These are phyloP conservation scores for Drosophila truncata DNA, from an alignment of 1,140 invertebrate species.

Conservation along the genomic window DNA sequence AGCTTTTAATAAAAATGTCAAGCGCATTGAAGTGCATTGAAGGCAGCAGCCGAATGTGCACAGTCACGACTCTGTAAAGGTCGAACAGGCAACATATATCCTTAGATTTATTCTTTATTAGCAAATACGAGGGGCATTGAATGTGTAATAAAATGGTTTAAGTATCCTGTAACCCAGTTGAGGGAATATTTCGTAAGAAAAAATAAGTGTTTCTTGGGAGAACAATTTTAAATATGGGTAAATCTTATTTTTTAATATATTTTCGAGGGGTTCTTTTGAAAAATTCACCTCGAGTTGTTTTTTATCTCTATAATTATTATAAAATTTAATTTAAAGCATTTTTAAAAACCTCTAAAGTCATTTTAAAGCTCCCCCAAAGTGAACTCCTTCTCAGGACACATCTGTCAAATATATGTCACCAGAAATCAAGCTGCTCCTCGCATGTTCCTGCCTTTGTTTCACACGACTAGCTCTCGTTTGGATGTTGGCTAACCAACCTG, in stretches of 20 bases:
- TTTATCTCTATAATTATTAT: background rate
- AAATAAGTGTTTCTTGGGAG: background rate
- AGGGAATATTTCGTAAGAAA: background rate
- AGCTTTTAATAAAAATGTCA: constrained; percentile 84
- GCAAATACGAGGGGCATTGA: constrained; percentile 8
- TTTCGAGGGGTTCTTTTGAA: too few relatives aligned
- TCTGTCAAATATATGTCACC: constrained; percentile 46
- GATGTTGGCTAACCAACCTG: constrained; percentile 24
- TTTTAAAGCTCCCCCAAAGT: background rate
- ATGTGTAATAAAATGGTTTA: background rate
- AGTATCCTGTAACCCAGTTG: too few relatives aligned
- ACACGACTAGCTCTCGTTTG: constrained; percentile 61
- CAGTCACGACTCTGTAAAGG: constrained; percentile 25
- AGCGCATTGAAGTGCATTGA: constrained; percentile 74
- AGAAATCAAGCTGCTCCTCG: constrained; percentile 36
- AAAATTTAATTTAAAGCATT: background rate
- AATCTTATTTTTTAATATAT: background rate
- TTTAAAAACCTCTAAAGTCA: background rate
- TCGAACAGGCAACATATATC: background rate
- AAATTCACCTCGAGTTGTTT: too few relatives aligned
- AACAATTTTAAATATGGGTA: background rate
- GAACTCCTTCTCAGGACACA: constrained; percentile 11
- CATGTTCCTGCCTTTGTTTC: constrained; percentile 58
- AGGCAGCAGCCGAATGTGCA: constrained; percentile 29
- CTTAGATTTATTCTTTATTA: constrained; percentile 17